A percentile compares a stretch with the other conserved stretches of the same genome.
Evolutionary conservation across 2,113 vertebrate genomes (phyloP).

Genomic region (Bubo scandiacus): DNA sequence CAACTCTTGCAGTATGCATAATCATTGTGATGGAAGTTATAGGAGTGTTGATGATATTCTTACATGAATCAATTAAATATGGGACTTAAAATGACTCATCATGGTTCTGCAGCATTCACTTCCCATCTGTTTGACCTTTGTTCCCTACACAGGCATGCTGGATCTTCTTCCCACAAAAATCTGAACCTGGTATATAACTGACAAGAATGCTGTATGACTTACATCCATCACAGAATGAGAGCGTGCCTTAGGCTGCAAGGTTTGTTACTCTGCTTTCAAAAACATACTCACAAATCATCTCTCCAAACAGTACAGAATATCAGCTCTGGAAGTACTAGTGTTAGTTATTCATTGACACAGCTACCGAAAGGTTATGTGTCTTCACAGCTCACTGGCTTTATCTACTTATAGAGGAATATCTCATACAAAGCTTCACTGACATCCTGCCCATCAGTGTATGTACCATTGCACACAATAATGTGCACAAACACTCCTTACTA

Average conservation of each 20-base stretch:
- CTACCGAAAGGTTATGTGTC: neutral
- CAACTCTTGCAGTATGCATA: constrained; percentile 44
- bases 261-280: neutral
- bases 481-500: neutral
- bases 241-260: neutral
- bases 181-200: neutral
- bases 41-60: constrained; percentile 31
- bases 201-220: neutral
- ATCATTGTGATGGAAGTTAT: constrained; percentile 37
- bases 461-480: accelerated
- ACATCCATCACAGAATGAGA: neutral
- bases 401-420: neutral
- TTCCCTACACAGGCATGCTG: neutral
- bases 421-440: neutral
- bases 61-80: constrained; percentile 16
- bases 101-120: neutral
- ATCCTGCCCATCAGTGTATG: neutral
- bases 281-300: neutral
- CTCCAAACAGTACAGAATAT: neutral
- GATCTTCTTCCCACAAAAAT: neutral
- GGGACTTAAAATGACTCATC: constrained; percentile 20
- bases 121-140: constrained; percentile 31
- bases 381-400: constrained; percentile 15
- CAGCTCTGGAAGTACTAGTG: neutral
- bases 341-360: neutral